Conservation (phyloP, 2,797 vertebrate genomes). For the Ctenochaetus hawaiiensis region DNA sequence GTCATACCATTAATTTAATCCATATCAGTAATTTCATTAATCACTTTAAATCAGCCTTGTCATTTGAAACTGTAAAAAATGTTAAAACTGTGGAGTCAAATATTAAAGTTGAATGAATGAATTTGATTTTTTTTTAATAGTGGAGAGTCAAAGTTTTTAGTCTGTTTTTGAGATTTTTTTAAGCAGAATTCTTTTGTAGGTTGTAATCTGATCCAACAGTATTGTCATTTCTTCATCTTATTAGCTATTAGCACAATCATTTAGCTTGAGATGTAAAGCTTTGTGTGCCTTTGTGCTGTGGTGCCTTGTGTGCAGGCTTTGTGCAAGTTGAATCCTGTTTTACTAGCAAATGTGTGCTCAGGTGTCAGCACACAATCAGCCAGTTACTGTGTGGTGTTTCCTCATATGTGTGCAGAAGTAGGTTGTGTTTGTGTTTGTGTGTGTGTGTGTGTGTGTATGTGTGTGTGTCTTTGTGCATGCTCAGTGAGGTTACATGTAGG, state of each 20-base stretch:
- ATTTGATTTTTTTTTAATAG: too few species aligned
- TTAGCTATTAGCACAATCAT: background rate
- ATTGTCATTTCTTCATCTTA: background rate
- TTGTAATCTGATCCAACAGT: background rate
- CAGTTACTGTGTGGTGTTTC: slow-evolving; percentile 36
- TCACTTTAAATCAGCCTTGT: background rate
- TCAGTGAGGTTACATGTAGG: slow-evolving; percentile 60
- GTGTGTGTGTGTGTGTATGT: slow-evolving; percentile 28
- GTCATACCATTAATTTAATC: slow-evolving; percentile 51
- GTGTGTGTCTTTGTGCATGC: background rate
- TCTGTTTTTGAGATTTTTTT: background rate
- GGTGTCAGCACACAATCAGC: slow-evolving; percentile 55
- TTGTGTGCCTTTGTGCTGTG: slow-evolving; percentile 17
- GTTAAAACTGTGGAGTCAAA: background rate
- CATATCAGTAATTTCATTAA: slow-evolving; percentile 51
- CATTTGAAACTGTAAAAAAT: slow-evolving; percentile 10
- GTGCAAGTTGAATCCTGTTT: slow-evolving; percentile 61
- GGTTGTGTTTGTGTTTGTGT: slow-evolving; percentile 26
- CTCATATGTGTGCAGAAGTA: slow-evolving; percentile 43
- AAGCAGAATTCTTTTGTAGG: background rate
- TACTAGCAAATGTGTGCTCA: slow-evolving; percentile 64
- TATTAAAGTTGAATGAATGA: background rate
- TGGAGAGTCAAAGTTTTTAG: too few species aligned
- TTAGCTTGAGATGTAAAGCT: background rate
- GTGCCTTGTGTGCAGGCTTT: background rate